Evolutionary conservation across 1,140 invertebrate genomes (phyloP).

Genomic region (Danaus melanippus): DNA sequence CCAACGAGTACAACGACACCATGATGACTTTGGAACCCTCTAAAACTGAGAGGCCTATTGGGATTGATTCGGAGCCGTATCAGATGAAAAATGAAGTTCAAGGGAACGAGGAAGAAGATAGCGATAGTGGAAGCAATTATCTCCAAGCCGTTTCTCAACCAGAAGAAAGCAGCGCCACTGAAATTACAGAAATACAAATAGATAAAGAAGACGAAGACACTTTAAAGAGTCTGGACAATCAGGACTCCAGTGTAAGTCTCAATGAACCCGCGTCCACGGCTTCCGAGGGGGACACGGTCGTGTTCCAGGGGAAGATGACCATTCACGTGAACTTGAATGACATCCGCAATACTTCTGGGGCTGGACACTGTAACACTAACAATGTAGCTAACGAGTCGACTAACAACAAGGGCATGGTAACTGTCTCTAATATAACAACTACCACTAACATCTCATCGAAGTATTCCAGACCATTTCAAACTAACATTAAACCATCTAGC

Average conservation of each 20-base stretch:
- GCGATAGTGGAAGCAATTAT: constrained; percentile 61
- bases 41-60: constrained; percentile 38
- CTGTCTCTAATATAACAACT: constrained; percentile 71
- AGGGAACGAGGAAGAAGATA: constrained; percentile 52
- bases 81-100: constrained; percentile 39
- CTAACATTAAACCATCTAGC: constrained; percentile 24
- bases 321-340: constrained; percentile 72
- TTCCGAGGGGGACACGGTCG: constrained; percentile 68
- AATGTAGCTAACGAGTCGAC: constrained; percentile 41
- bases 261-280: constrained; percentile 60
- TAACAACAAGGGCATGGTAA: constrained; percentile 71
- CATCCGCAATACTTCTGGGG: constrained; percentile 66
- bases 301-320: constrained; percentile 72
- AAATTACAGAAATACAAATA: constrained; percentile 63
- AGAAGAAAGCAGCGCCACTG: constrained; percentile 60
- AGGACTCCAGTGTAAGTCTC: constrained; percentile 73
- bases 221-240: constrained; percentile 67
- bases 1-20: constrained; percentile 47
- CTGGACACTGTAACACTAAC: constrained; percentile 50
- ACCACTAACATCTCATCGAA: constrained; percentile 70
- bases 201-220: constrained; percentile 72
- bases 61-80: constrained; percentile 28
- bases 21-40: constrained; percentile 31
- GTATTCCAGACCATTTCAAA: constrained; percentile 58
- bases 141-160: constrained; percentile 63